Base-by-base conservation (phyloP, 2,888 invertebrate genomes). In the Eledone cirrhosa region DNA sequence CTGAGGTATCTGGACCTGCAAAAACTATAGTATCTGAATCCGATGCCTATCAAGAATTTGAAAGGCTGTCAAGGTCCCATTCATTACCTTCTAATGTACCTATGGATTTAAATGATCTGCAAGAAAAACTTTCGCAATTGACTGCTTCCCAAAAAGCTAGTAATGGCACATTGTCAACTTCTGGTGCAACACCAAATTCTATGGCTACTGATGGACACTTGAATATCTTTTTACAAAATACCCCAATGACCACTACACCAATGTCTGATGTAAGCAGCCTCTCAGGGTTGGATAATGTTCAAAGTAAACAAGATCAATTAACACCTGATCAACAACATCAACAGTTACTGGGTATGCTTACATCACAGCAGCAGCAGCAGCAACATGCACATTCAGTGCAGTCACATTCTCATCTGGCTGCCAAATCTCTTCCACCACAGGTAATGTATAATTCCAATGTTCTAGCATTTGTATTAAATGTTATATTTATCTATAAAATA, bases 21-120 rank as follows among this genome's bases (percentile, higher is more conserved):
- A 72, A 48, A n/a, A 72, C 65, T n/a, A 47, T 78, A 48, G 33
- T 72, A 31, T 48, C 69, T 29, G 78, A 78, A 78, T 78, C 78
- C 11, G 78, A 78, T 48, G 59, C 63, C 33, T 65, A 53, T 80
- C 82, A 78, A 79, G 81, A 48, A 82, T 83, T 19, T 81, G 83
- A 78, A 83, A 84, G 78, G 82, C 81, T 41, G 81, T 81, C 48
- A 80, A 81, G 63, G 81, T 84, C 48, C 78, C 81, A 47, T 80
- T 67, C 79, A 8, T 63, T 74, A 33, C 79, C 77, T 47, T 63
- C 82, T 11, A 83, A 82, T 67, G 86, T 87, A 24, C 87, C 87
- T 24, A 84, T 88, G 29, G 87, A 88, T 80, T 84, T 88, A 27
- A 85, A 83, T 81, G 87, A 87, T 79, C 80, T 88, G 31, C 84